These are phyloP conservation scores for Phylloscopus trochiloides DNA, from an alignment of 2,113 vertebrate genomes.

Conservation along the genomic window DNA sequence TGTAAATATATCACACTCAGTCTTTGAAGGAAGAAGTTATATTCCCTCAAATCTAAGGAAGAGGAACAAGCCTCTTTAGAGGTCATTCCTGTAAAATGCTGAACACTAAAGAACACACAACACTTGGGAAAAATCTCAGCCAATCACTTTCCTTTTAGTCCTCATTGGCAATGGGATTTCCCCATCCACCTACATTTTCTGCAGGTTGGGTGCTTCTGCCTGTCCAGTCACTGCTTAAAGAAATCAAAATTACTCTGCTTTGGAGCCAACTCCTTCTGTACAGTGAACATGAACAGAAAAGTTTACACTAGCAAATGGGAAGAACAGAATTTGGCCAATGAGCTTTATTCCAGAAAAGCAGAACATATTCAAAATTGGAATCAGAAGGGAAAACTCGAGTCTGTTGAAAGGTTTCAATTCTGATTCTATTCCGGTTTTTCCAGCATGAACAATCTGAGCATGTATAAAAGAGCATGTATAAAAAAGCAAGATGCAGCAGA, in stretches of 20 bases:
- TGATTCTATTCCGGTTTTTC: not conserved
- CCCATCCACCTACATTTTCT: not conserved
- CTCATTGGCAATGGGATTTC: not conserved
- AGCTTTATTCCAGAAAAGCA: not conserved
- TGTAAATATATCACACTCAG: not conserved
- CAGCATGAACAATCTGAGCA: not conserved
- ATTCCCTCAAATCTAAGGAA: not conserved
- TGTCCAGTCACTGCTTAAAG: not conserved
- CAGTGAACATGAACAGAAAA: not conserved
- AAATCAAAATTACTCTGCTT: not conserved
- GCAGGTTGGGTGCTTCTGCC: not conserved
- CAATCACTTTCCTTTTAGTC: not conserved
- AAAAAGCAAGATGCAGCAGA: not conserved
- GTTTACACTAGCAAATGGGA: not conserved
- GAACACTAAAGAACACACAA: not conserved
- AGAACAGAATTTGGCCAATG: not conserved
- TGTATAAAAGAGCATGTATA: not conserved
- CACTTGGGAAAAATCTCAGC: not conserved
- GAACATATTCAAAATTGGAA: not conserved
- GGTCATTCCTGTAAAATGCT: not conserved
- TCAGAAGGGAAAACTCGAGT: not conserved
- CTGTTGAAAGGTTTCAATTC: not conserved
- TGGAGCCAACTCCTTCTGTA: not conserved
- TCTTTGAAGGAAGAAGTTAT: not conserved
- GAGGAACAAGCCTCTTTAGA: not conserved